Base-by-base conservation (phyloP, 2,113 vertebrate genomes). In the Myiopsitta monachus region DNA sequence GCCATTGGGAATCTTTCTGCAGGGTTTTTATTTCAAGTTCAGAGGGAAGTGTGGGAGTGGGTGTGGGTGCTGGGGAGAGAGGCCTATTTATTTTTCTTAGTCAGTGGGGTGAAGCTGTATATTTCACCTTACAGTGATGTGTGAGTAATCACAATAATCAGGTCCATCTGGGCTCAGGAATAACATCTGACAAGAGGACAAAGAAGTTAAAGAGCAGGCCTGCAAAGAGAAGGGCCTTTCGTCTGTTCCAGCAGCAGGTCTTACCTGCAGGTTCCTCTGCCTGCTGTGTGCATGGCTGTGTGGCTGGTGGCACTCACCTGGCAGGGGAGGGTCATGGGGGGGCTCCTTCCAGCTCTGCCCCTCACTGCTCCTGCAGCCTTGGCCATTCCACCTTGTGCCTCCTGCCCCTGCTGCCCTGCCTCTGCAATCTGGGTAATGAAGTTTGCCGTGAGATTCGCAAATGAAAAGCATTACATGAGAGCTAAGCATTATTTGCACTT, bases 41-140 rank as follows among this genome's bases (percentile, higher is more conserved):
- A 31, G 84, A 90, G 76, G 87, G 36, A 95, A 94, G 91, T 96
- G 95, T 97, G 95, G 95, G 94, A 96, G 95, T 94, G 94, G 95
- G 86, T 92, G 96, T 94, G 91, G 93, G 95, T 94, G 91, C 77
- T 92, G 90, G 94, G 95, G 88, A 96, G 44, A 96, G 92, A 96
- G 90, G 69, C 94, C 87, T 91, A 92, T 96, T 95, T 96, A 96
- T 97, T 96, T 97, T 93, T 79, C 90, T 87, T 67, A 88, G 88
- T 72, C 92, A 89, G 92, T 83, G 92, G 91, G 95, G 88, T 96
- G 88, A 96, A 94, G 92, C 87, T 89, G 62, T 87, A 3, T 87
- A 87, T 91, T 91, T 96, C 94, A 92, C 95, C 91, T 96, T 66
- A 94, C 43, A 30, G 66, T 75, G 90, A 81, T 75, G 95, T 92